These are phyloP conservation scores for Phocides pigmalion DNA, from an alignment of 1,140 invertebrate genomes.

Conservation along the genomic window DNA sequence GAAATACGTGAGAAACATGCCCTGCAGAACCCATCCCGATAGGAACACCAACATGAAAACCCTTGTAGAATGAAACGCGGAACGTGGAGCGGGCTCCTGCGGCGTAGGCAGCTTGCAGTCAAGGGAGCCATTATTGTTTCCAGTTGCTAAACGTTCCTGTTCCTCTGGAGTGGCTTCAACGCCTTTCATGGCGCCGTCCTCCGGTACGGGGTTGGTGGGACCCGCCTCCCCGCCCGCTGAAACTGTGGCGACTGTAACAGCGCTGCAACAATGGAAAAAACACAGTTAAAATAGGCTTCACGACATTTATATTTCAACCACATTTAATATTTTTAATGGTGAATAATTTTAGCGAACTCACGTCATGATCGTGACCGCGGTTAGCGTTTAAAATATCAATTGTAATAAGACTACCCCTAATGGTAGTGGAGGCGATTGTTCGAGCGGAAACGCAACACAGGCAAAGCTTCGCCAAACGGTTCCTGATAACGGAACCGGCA, in stretches of 20 bases:
- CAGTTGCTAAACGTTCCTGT: slow-evolving; percentile 74
- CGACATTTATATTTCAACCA: neutral
- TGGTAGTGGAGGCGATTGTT: slow-evolving; percentile 34
- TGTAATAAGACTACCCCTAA: slow-evolving; percentile 46
- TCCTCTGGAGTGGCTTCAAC: slow-evolving; percentile 77
- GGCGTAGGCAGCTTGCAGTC: slow-evolving; percentile 66
- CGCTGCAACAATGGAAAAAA: slow-evolving; percentile 65
- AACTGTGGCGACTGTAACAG: slow-evolving; percentile 58
- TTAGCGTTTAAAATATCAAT: slow-evolving; percentile 22
- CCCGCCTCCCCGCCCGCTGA: slow-evolving; percentile 66
- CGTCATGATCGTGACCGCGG: slow-evolving; percentile 55
- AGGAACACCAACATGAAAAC: slow-evolving; percentile 95
- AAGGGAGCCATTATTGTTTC: slow-evolving; percentile 79
- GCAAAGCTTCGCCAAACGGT: slow-evolving; percentile 47
- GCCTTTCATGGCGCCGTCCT: slow-evolving; percentile 76
- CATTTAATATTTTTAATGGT: slow-evolving; percentile 8
- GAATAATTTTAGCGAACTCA: slow-evolving; percentile 59
- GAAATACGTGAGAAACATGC: slow-evolving; percentile 98
- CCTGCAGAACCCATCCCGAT: slow-evolving; percentile 94
- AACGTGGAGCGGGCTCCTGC: slow-evolving; percentile 47
- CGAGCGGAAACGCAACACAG: slow-evolving; percentile 54
- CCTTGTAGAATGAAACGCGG: slow-evolving; percentile 93
- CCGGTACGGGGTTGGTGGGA: slow-evolving; percentile 60
- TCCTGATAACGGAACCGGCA: slow-evolving; percentile 53
- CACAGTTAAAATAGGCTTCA: slow-evolving; percentile 23